Evolutionary conservation across 2,888 invertebrate species (phyloP).

Genomic region (Xiphydria camelus): DNA sequence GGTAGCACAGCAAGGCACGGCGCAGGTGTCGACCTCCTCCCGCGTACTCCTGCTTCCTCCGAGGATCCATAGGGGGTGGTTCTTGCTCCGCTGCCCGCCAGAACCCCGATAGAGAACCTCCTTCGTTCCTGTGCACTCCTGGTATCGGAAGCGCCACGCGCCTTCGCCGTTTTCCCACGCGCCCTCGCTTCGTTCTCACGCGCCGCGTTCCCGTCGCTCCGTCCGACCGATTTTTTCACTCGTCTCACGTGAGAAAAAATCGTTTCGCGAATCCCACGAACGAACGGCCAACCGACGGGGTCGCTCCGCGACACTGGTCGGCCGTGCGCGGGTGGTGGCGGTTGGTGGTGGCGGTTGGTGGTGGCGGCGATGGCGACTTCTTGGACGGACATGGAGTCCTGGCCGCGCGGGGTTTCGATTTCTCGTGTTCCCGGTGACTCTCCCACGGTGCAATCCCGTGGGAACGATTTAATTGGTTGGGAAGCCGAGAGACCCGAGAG

Average conservation of each 20-base stretch:
- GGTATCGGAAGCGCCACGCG: conserved; percentile 53
- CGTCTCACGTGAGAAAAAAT: conserved; percentile 21
- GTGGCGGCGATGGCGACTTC: conserved; percentile 29
- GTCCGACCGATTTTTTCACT: background rate
- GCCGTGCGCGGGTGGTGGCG: background rate
- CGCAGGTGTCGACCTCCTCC: too few species aligned
- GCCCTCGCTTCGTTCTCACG: conserved; percentile 53
- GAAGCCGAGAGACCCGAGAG: conserved; percentile 29
- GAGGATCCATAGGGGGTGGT: background rate
- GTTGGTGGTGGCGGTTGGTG: background rate
- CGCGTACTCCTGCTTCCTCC: too few species aligned
- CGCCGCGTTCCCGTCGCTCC: background rate
- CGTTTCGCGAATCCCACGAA: conserved; percentile 19
- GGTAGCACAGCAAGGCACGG: too few species aligned
- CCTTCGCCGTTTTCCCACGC: conserved; percentile 56
- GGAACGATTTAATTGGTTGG: conserved; percentile 51
- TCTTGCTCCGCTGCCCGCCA: background rate
- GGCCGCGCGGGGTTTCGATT: conserved; percentile 40
- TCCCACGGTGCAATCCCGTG: conserved; percentile 54
- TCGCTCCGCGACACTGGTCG: conserved; percentile 5
- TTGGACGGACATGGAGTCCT: conserved; percentile 42
- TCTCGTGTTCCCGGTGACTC: conserved; percentile 45
- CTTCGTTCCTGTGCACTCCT: conserved; percentile 41
- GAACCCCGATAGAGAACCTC: conserved; percentile 21
- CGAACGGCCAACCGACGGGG: too few species aligned